Evolutionary conservation across 2,113 vertebrate genomes (phyloP).

Genomic region (Pholis gunnellus): DNA sequence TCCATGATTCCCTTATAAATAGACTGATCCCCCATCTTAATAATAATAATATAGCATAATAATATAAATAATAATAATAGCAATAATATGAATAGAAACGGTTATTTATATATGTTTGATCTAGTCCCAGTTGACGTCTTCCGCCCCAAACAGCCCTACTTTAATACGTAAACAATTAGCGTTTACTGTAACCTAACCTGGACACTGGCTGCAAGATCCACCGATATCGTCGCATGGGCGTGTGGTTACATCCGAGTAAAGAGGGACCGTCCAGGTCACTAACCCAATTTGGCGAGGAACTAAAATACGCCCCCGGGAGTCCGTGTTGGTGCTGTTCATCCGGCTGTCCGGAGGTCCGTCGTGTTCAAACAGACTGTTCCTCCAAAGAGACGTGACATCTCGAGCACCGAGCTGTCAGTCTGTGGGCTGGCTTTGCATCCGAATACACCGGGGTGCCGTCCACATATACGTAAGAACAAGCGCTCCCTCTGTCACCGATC

Average conservation of each 20-base stretch:
- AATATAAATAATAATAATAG: conserved; percentile 22
- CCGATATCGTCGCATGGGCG: conserved; percentile 80
- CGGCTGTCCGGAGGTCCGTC: conserved; percentile 49
- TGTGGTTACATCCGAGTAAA: conserved; percentile 71
- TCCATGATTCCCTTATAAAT: conserved; percentile 51
- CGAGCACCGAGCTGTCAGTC: conserved; percentile 82
- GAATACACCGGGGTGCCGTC: conserved; percentile 78
- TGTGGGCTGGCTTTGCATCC: conserved; percentile 82
- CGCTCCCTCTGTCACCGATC: conserved; percentile 39
- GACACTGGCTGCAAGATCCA: conserved; percentile 72
- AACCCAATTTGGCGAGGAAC: conserved; percentile 37
- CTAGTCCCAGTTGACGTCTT: conserved; percentile 26
- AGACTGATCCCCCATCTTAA: background rate
- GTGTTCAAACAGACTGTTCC: conserved; percentile 38
- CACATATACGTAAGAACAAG: conserved; percentile 30
- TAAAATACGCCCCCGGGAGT: conserved; percentile 42
- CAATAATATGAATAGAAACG: conserved; percentile 7
- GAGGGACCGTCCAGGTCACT: conserved; percentile 50
- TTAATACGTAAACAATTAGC: conserved; percentile 56
- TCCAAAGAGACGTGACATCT: conserved; percentile 68
- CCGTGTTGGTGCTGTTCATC: conserved; percentile 36
- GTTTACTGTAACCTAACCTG: conserved; percentile 72
- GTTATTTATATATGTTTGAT: background rate
- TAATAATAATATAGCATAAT: conserved; percentile 20
- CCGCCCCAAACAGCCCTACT: conserved; percentile 23